Evolutionary conservation across 2,888 invertebrate species (phyloP).

Genomic region (Pediacus dermestoides): DNA sequence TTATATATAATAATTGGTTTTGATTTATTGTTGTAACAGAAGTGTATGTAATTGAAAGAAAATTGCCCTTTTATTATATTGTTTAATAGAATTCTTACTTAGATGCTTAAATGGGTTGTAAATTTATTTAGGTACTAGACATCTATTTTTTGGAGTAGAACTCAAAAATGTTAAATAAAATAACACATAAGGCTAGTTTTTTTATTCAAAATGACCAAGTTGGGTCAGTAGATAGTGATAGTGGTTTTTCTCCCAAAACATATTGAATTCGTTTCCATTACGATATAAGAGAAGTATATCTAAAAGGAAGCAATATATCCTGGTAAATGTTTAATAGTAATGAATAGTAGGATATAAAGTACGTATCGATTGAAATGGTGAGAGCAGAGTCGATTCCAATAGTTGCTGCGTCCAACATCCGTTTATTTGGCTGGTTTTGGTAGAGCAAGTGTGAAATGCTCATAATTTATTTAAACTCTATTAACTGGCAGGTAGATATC

Average conservation of each 20-base stretch:
- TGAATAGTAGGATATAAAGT: conserved; percentile 25
- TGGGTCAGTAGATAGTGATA: too few relatives aligned
- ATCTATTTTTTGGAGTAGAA: too few relatives aligned
- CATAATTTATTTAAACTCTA: conserved; percentile 48
- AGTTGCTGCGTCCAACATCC: conserved; percentile 2
- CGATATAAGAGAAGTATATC: conserved; percentile 8
- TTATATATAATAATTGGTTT: conserved; percentile 32
- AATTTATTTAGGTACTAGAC: too few relatives aligned
- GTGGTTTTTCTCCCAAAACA: too few relatives aligned
- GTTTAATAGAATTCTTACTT: too few relatives aligned
- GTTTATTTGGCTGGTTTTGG: conserved; percentile 6
- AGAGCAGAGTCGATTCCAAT: conserved; percentile 11
- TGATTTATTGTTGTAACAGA: conserved; percentile 23
- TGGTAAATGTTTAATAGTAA: conserved; percentile 28
- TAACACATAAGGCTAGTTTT: too few relatives aligned
- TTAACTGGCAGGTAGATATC: conserved; percentile 47
- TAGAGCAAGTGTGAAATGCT: conserved; percentile 34
- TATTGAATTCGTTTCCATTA: too few relatives aligned
- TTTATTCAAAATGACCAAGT: too few relatives aligned
- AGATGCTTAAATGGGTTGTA: too few relatives aligned
- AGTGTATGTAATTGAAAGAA: too few relatives aligned
- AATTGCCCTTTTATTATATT: too few relatives aligned
- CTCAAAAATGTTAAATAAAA: too few relatives aligned
- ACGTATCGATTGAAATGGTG: conserved; percentile 24
- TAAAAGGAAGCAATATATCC: conserved; percentile 26